Evolutionary conservation across 2,888 invertebrate species (phyloP).

Genomic region (Eristalis tenax): DNA sequence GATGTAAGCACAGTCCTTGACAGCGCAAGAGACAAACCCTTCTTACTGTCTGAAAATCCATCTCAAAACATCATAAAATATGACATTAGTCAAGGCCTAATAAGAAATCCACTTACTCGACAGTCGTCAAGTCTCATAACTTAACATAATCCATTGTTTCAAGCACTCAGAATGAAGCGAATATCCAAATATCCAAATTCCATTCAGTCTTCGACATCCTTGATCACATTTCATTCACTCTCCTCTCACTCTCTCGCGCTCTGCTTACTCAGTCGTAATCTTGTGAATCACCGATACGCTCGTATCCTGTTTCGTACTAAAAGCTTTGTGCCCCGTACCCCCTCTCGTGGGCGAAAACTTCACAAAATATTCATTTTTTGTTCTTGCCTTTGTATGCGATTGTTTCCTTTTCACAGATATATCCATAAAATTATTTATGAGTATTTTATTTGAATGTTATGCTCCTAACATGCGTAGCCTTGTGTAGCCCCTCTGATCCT

Average conservation of each 20-base stretch:
- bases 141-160: not conserved
- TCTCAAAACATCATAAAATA: not conserved
- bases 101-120: not conserved
- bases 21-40: too few relatives aligned
- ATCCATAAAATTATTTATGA: constrained; percentile 54
- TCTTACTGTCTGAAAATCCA: too few relatives aligned
- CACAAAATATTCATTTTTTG: not conserved
- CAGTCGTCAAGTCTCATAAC: not conserved
- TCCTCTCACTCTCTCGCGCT: not conserved
- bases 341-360: not conserved
- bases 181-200: not conserved
- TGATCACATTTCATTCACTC: not conserved
- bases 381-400: not conserved
- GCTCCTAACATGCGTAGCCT: not conserved
- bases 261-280: constrained; percentile 26
- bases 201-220: not conserved
- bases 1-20: too few relatives aligned
- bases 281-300: constrained; percentile 37
- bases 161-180: not conserved
- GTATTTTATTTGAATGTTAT: constrained; percentile 39
- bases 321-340: not conserved
- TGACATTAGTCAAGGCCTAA: not conserved
- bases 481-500: not conserved
- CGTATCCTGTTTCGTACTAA: constrained; percentile 5
- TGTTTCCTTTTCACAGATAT: constrained; percentile 7